Percentiles rank a stretch among this genome's conserved stretches.
Evolutionary conservation across 2,888 invertebrate species (phyloP).

Genomic region (Synergus gifuensis): DNA sequence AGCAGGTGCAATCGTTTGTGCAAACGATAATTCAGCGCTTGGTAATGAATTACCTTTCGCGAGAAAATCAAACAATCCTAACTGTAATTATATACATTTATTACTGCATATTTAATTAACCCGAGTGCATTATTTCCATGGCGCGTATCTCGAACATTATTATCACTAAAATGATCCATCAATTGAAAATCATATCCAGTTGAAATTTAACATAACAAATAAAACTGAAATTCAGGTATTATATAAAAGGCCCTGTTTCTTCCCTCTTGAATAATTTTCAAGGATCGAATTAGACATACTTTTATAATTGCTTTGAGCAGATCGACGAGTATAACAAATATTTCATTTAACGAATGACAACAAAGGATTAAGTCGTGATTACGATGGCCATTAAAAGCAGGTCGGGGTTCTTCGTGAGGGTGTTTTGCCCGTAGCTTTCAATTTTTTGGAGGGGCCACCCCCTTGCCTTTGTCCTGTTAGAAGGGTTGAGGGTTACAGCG

Average conservation of each 20-base stretch:
- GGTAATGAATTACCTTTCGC: not conserved
- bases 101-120: slow-evolving; percentile 25
- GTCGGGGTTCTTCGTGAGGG: slow-evolving; percentile 21
- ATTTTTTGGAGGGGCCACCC: slow-evolving; percentile 23
- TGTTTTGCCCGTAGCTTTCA: slow-evolving; percentile 38
- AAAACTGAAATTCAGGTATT: no score
- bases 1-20: not conserved
- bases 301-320: slow-evolving; percentile 30
- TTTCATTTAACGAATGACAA: slow-evolving; percentile 43
- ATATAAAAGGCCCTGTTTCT: no score
- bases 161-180: not conserved
- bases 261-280: not conserved
- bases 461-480: slow-evolving; percentile 21
- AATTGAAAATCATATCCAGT: not conserved
- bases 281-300: not conserved
- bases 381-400: slow-evolving; percentile 34
- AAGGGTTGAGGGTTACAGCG: slow-evolving; percentile 39
- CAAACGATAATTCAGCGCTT: slow-evolving; percentile 11
- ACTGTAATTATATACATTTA: slow-evolving; percentile 7
- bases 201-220: no score
- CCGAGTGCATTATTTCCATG: not conserved
- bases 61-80: slow-evolving; percentile 7
- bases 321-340: slow-evolving; percentile 8
- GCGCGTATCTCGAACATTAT: not conserved
- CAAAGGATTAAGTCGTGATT: slow-evolving; percentile 41